phyloP scores from a whole-genome alignment of 1,140 invertebrate species.

The Apis laboriosa region DNA sequence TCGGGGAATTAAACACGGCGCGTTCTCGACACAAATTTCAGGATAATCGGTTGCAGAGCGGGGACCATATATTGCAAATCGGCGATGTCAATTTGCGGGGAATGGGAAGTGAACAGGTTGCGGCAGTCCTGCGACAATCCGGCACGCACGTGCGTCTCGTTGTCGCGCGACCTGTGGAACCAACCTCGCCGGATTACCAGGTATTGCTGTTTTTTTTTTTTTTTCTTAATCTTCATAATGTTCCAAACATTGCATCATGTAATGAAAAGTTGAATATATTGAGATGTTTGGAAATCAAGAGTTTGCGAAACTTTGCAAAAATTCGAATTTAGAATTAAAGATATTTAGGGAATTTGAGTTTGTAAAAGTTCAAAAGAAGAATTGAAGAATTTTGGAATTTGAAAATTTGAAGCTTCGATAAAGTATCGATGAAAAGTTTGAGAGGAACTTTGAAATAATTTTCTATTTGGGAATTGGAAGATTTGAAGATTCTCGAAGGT shows the following conservation, averaged over 20 bases:
- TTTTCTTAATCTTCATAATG: no score
- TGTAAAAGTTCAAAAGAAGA: neutral
- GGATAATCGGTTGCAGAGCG: slow-evolving; percentile 95
- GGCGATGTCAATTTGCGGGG: slow-evolving; percentile 95
- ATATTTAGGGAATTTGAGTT: neutral
- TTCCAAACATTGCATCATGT: no score
- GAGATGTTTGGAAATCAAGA: no score
- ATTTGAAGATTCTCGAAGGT: neutral
- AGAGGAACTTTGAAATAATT: neutral
- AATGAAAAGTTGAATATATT: no score
- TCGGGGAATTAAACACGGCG: slow-evolving; percentile 43
- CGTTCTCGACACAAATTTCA: slow-evolving; percentile 66
- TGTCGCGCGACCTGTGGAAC: slow-evolving; percentile 93
- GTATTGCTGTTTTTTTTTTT: slow-evolving; percentile 49
- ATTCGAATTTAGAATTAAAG: neutral
- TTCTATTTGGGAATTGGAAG: neutral
- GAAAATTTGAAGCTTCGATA: neutral
- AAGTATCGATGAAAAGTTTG: neutral
- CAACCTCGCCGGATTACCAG: slow-evolving; percentile 85
- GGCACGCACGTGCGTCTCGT: slow-evolving; percentile 95
- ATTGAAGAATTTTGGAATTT: neutral
- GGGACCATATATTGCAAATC: slow-evolving; percentile 98
- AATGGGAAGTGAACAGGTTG: slow-evolving; percentile 98
- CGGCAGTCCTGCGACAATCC: slow-evolving; percentile 95
- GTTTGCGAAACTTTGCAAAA: neutral